A percentile compares a stretch with the other conserved stretches of the same genome.
Conservation (phyloP, 2,113 vertebrate species). For the Cyprinodon variegatus region DNA sequence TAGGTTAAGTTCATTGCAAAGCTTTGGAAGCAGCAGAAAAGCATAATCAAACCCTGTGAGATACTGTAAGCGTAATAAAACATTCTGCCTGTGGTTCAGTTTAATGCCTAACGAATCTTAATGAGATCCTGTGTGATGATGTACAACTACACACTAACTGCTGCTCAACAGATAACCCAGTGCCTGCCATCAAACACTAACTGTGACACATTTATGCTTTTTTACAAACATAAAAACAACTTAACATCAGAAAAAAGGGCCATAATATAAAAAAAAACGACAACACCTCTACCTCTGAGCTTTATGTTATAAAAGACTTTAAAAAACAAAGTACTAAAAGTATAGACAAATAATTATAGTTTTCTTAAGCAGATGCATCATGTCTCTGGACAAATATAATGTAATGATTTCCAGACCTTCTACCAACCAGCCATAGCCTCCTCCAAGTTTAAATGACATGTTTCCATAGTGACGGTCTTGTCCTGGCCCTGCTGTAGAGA, state of each 20-base stretch:
- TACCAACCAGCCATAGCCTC: too few species aligned
- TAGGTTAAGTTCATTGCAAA: not conserved
- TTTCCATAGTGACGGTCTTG: too few species aligned
- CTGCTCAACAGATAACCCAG: slow-evolving; percentile 38
- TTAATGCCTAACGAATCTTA: slow-evolving; percentile 78
- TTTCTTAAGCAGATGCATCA: not conserved
- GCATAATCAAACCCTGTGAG: not conserved
- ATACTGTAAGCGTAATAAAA: not conserved
- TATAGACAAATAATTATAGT: not conserved
- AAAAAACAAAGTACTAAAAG: not conserved
- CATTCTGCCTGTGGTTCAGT: slow-evolving; percentile 25
- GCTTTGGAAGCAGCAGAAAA: not conserved
- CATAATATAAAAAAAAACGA: too few species aligned
- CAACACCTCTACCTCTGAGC: too few species aligned
- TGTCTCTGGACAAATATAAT: too few species aligned
- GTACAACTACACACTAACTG: slow-evolving; percentile 39
- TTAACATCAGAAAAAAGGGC: too few species aligned
- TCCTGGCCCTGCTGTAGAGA: too few species aligned
- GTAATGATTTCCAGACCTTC: too few species aligned
- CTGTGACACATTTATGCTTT: too few species aligned
- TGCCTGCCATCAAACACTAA: not conserved
- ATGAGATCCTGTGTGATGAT: slow-evolving; percentile 47
- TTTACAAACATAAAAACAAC: too few species aligned
- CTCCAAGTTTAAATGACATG: too few species aligned
- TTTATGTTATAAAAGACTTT: too few species aligned